phyloP scores from a whole-genome alignment of 1,140 invertebrate genomes.

The Habropoda laboriosa region DNA sequence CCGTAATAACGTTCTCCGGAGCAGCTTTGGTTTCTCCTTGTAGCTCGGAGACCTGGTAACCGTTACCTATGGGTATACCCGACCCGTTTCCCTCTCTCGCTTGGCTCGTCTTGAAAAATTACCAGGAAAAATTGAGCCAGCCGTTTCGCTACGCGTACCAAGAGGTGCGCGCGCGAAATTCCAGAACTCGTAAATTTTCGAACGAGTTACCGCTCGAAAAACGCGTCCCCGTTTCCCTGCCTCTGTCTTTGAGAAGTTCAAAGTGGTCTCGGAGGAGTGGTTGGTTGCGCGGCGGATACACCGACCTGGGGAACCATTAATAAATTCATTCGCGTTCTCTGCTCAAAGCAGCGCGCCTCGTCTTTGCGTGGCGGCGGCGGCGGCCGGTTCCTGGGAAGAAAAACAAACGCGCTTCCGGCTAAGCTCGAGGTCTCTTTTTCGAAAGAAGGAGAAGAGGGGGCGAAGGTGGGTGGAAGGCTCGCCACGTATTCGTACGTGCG shows the following conservation, averaged over 20 bases:
- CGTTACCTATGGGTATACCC: neutral
- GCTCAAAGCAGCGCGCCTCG: neutral
- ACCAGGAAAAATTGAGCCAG: neutral
- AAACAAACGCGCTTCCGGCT: neutral
- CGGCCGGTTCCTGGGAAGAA: neutral
- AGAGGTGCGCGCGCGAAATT: no score
- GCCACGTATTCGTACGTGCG: slow-evolving; percentile 22
- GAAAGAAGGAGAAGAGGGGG: no score
- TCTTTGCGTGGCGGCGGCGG: no score
- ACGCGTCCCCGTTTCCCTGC: no score
- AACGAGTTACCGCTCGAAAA: neutral
- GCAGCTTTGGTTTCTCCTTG: neutral
- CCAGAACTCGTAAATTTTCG: neutral
- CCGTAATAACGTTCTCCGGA: neutral
- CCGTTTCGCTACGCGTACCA: neutral
- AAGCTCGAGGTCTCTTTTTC: neutral
- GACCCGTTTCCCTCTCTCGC: neutral
- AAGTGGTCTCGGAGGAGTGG: neutral
- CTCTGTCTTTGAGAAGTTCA: neutral
- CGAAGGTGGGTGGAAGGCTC: neutral
- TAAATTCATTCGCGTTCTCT: slow-evolving; percentile 2
- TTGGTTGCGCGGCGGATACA: neutral
- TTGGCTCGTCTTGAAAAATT: neutral
- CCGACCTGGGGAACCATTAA: neutral
- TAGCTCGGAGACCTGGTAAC: no score